Evolutionary conservation across 2,888 invertebrate genomes (phyloP), one percentile per base, ranked within the genome.

Genomic region (Drosophila monieri): DNA sequence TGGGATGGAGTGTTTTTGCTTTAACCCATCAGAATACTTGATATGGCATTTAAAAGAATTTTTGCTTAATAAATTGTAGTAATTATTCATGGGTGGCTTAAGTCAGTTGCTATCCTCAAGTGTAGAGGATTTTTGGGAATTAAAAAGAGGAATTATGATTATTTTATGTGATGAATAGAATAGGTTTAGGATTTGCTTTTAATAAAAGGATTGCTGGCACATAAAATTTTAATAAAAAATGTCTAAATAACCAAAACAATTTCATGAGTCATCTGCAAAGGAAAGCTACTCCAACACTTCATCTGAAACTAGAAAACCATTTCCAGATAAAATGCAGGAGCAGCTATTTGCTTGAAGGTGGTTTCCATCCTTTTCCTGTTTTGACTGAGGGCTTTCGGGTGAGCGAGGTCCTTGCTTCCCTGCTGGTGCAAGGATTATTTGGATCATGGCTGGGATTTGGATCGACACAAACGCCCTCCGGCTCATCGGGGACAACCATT

Each of bases 401-500:
- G 14, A 6, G 18, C 1, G 3, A 4, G 9, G 10, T 18, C 9
- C 18, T 41, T 8, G 35, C 6, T 27, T 9, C 27, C 6, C 8
- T 41, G 18, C 41, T 15, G 41, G 41, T 14, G 6, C 35, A 35
- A 14, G 35, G 35, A 35, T 35, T 14, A 2, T 35, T 35, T 14
- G 35, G 35, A n/a, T 35, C 35, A n/a, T 5, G 1, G 35, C 14
- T n/a, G 35, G 14, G 18, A 41, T 41, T 41, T 8, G 41, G 41
- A 18, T 41, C 41, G 3, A 18, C 10, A 10, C 30, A 14, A 3
- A 18, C 30, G 6, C 6, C 30, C 6, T 48, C 48, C 12, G 41
- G 41, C 41, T 41, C 41, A 41, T 48, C 48, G 6, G 48, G 48
- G 3, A 78, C 41, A 14, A 80, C 56, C 18, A 84, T 35, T 39